Conservation (phyloP, 2,113 vertebrate species). For the Corydoras maculifer region DNA sequence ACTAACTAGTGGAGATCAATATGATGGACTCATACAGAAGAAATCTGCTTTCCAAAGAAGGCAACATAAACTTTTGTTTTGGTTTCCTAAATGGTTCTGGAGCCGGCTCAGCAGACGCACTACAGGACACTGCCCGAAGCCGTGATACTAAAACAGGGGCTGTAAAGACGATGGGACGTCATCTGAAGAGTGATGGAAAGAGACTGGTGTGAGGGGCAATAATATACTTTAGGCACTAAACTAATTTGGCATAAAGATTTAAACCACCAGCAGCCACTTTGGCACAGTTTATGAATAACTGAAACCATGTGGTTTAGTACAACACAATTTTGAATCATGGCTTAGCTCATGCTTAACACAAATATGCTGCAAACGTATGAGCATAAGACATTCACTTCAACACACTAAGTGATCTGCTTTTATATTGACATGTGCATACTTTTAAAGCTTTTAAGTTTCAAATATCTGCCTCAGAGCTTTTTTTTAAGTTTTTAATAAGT, state of each 20-base stretch:
- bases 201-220: slow-evolving; percentile 24
- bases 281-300: slow-evolving; percentile 33
- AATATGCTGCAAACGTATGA: no score
- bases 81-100: background rate
- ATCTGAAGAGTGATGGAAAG: slow-evolving; percentile 31
- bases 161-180: slow-evolving; percentile 23
- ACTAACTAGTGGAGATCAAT: slow-evolving; percentile 48
- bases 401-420: no score
- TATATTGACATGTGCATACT: no score
- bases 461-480: no score
- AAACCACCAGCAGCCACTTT: slow-evolving; percentile 16
- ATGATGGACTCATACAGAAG: slow-evolving; percentile 32
- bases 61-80: background rate
- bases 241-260: slow-evolving; percentile 26
- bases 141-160: slow-evolving; percentile 16
- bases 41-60: background rate
- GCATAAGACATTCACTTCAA: no score
- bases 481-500: no score
- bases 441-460: no score
- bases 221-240: slow-evolving; percentile 29
- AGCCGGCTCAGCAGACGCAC: background rate
- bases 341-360: no score
- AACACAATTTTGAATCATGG: background rate
- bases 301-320: background rate
- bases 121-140: slow-evolving; percentile 25